These are phyloP conservation scores for Bovichtus variegatus DNA, from an alignment of 2,797 vertebrate species.

Conservation along the genomic window DNA sequence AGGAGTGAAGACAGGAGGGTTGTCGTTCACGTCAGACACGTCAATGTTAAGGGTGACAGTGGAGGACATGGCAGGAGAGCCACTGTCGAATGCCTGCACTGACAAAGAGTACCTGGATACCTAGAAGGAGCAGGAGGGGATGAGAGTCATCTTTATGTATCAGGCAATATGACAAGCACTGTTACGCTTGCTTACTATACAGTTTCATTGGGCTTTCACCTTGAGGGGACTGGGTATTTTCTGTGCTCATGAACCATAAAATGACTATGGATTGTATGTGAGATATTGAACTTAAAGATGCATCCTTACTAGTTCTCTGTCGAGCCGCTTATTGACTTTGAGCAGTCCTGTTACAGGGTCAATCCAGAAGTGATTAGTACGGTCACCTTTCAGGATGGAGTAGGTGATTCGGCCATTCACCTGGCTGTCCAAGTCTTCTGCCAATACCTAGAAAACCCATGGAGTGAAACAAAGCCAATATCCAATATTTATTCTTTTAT, in stretches of 20 bases:
- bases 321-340: conserved; percentile 94
- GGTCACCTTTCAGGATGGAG: conserved; percentile 93
- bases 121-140: conserved; percentile 64
- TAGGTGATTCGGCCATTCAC: conserved; percentile 93
- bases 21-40: conserved; percentile 97
- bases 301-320: conserved; percentile 93
- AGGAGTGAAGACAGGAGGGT: conserved; percentile 91
- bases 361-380: conserved; percentile 94
- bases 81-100: conserved; percentile 95
- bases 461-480: not conserved
- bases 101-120: conserved; percentile 93
- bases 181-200: conserved; percentile 43
- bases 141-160: conserved; percentile 46
- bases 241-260: conserved; percentile 68
- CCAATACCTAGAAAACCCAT: conserved; percentile 86
- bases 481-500: too few species aligned
- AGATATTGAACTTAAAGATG: conserved; percentile 51
- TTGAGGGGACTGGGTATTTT: conserved; percentile 48
- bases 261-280: conserved; percentile 68
- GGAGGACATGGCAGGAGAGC: conserved; percentile 91
- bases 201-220: conserved; percentile 47
- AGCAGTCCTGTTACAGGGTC: conserved; percentile 92
- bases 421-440: conserved; percentile 95
- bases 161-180: conserved; percentile 2
- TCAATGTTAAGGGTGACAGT: conserved; percentile 94